phyloP scores from a whole-genome alignment of 1,140 invertebrate species.

The Planococcus citri region DNA sequence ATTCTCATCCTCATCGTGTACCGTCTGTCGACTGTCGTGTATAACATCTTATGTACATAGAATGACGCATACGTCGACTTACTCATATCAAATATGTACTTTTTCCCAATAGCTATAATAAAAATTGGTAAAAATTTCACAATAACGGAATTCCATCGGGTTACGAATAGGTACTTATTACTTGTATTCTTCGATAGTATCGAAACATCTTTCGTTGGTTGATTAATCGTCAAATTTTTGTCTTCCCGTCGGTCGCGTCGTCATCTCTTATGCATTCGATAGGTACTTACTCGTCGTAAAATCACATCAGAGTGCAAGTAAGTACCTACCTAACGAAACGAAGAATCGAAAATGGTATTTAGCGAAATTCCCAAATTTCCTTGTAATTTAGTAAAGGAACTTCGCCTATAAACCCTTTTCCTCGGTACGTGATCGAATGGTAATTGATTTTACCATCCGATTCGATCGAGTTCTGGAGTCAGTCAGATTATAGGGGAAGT shows the following conservation, averaged over 20 bases:
- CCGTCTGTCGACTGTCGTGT: too few relatives aligned
- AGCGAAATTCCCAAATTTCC: background rate
- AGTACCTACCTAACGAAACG: too few relatives aligned
- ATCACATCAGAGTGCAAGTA: too few relatives aligned
- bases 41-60: too few relatives aligned
- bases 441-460: constrained; percentile 7
- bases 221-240: background rate
- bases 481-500: constrained; percentile 13
- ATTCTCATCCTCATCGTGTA: too few relatives aligned
- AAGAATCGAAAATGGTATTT: background rate
- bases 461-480: background rate
- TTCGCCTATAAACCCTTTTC: background rate
- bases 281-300: too few relatives aligned
- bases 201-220: background rate
- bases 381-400: background rate
- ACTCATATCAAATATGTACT: background rate
- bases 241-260: too few relatives aligned
- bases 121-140: constrained; percentile 1
- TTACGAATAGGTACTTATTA: background rate
- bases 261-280: too few relatives aligned
- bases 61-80: background rate
- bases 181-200: too few relatives aligned
- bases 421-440: background rate
- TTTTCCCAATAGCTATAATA: background rate
- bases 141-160: background rate